Base-by-base conservation (phyloP, 2,797 vertebrate species). In the Hapalemur alaotrensis region DNA sequence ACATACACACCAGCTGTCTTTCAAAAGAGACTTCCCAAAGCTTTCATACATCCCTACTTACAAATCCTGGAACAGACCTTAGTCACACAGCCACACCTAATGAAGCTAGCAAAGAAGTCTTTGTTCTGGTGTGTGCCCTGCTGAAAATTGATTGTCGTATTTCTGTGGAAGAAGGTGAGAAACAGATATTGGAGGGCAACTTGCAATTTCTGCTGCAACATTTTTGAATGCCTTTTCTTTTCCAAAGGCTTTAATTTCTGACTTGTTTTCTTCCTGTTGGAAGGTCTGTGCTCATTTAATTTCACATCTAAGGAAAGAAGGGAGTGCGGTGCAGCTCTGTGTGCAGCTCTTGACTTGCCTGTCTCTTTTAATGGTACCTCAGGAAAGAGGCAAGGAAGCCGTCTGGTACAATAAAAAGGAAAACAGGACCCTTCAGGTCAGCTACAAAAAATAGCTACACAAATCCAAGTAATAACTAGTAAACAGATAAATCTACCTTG, bases 401-500 rank as follows among this genome's bases (percentile, higher is more conserved):
- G 75, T 97, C 86, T 95, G 48, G 35, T 90, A 93, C 76, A 96
- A 80, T 97, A 85, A 97, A 97, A 89, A 96, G 95, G 96, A 98
- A 98, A 98, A 97, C 95, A 50, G 87, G 73, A 70, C 54, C 97
- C 75, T 97, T 97, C 72, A 87, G 81, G 95, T 97, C 79, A 92
- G 69, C 95, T 83, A 96, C 96, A 91, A 94, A 93, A 93, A 75
- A 73, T 59, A 89, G 93, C 92, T 98, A 93, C 61, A 79, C 7
- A 93, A 98, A 98, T 97, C 79, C 94, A 97, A 97, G 89, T 82
- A 97, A 95, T 90, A 95, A 90, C 95, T 72, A 84, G 96, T 97
- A 98, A 98, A 98, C 98, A 98, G 97, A 98, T 98, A 98, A 98
- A 97, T 98, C 97, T 96, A 4, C 76, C 17, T 1, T 79, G 3